Evolutionary conservation across 2,888 invertebrate genomes (phyloP).

Genomic region (Clistopyga incitator): DNA sequence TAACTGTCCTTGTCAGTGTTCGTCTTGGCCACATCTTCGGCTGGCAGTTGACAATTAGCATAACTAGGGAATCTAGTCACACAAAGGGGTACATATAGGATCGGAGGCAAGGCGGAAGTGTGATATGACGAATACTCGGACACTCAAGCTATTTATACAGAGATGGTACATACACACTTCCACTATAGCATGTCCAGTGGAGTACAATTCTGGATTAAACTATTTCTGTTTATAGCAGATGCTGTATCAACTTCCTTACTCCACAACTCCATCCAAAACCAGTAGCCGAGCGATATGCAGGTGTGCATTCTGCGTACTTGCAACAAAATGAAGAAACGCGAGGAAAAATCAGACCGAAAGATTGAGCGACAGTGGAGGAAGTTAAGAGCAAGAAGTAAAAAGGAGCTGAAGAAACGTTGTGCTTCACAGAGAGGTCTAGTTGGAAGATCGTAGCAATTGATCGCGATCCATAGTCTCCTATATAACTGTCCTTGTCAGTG

Average conservation of each 20-base stretch:
- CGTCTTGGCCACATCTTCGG: not conserved
- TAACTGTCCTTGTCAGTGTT: slow-evolving; percentile 1
- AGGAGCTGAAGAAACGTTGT: not conserved
- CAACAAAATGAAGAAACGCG: not conserved
- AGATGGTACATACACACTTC: slow-evolving; percentile 9
- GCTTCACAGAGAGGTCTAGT: not conserved
- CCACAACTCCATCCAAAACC: not conserved
- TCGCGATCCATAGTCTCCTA: not conserved
- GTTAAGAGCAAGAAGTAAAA: not conserved
- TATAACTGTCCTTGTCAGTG: not conserved
- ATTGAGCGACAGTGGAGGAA: not conserved
- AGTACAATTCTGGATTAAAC: slow-evolving; percentile 55
- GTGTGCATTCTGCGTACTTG: not conserved
- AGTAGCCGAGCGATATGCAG: not conserved
- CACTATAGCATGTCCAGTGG: slow-evolving; percentile 1
- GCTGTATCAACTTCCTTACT: not conserved
- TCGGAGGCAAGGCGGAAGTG: slow-evolving; percentile 66
- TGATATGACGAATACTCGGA: slow-evolving; percentile 70
- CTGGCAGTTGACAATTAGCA: slow-evolving; percentile 36
- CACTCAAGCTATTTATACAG: slow-evolving; percentile 29
- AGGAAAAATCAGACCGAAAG: not conserved
- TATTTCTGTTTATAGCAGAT: slow-evolving; percentile 46
- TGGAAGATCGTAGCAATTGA: slow-evolving; percentile 9
- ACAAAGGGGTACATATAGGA: slow-evolving; percentile 4
- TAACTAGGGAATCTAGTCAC: slow-evolving; percentile 62